Conservation (phyloP, 2,113 vertebrate genomes). For the Nyctibius bracteatus region DNA sequence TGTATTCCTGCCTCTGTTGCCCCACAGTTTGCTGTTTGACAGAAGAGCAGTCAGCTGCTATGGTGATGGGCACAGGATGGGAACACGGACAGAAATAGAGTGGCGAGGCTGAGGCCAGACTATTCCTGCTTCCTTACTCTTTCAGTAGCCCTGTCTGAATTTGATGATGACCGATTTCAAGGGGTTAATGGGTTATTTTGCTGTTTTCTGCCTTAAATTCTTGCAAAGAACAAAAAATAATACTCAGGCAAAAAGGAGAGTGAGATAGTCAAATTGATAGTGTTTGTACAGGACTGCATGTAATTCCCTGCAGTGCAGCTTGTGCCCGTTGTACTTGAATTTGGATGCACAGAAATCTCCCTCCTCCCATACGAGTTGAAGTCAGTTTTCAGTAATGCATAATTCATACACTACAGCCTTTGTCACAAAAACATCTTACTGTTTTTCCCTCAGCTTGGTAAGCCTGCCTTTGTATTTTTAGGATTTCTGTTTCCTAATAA, state of each 20-base stretch:
- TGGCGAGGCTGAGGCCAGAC: not conserved
- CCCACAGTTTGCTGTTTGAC: not conserved
- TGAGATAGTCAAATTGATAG: not conserved
- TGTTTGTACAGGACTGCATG: not conserved
- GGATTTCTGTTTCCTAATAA: slow-evolving; percentile 14
- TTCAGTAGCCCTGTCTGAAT: not conserved
- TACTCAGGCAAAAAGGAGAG: not conserved
- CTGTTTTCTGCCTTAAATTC: not conserved
- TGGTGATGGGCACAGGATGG: slow-evolving; percentile 12
- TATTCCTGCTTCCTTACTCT: not conserved
- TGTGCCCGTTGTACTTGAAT: not conserved
- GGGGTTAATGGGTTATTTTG: not conserved
- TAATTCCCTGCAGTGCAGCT: not conserved
- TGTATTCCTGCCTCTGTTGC: not conserved
- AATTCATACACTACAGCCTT: slow-evolving; percentile 36
- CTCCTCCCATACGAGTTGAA: not conserved
- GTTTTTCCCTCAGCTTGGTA: not conserved
- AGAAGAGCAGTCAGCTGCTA: slow-evolving; percentile 12
- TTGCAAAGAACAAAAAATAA: not conserved
- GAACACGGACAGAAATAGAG: not conserved
- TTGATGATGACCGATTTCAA: not conserved
- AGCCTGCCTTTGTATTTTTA: slow-evolving; percentile 22
- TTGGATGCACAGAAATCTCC: not conserved
- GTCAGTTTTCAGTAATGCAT: slow-evolving; percentile 16
- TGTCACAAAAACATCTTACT: slow-evolving; percentile 21